Conservation (phyloP, 2,888 invertebrate species). For the Polydrusus cervinus region DNA sequence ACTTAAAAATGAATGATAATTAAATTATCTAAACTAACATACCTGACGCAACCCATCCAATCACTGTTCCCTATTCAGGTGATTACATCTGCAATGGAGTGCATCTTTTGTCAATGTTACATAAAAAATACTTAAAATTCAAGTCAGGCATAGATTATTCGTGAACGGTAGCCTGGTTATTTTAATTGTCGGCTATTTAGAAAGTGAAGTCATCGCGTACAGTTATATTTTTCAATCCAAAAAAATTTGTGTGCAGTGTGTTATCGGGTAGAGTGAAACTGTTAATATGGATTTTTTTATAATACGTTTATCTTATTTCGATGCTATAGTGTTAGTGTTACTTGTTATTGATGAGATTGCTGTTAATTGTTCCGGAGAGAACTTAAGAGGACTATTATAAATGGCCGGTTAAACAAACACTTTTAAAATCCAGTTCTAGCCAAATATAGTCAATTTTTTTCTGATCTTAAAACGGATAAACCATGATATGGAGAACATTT, state of each 20-base stretch:
- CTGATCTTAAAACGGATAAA: no score
- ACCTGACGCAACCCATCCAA: not conserved
- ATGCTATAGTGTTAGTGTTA: not conserved
- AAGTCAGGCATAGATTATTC: constrained; percentile 32
- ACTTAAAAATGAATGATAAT: constrained; percentile 5
- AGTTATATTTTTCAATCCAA: constrained; percentile 28
- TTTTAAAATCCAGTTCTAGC: no score
- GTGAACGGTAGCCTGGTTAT: constrained; percentile 37
- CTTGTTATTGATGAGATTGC: not conserved
- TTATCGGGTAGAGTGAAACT: constrained; percentile 1
- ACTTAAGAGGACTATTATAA: no score
- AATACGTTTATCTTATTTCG: not conserved
- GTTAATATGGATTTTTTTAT: no score
- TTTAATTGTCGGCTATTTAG: constrained; percentile 49
- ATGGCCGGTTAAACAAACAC: no score
- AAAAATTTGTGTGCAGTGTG: constrained; percentile 16
- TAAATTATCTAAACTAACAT: constrained; percentile 15
- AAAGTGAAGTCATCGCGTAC: constrained; percentile 45
- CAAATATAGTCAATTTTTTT: no score
- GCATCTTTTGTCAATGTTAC: constrained; percentile 27
- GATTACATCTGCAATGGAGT: not conserved
- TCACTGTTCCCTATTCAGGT: not conserved
- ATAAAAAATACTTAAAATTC: constrained; percentile 47
- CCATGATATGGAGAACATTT: no score
- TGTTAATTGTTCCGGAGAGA: not conserved